Percentiles rank a stretch among this genome's conserved stretches.
These are phyloP conservation scores for Hucho hucho DNA, from an alignment of 2,113 vertebrate genomes.

Conservation along the genomic window DNA sequence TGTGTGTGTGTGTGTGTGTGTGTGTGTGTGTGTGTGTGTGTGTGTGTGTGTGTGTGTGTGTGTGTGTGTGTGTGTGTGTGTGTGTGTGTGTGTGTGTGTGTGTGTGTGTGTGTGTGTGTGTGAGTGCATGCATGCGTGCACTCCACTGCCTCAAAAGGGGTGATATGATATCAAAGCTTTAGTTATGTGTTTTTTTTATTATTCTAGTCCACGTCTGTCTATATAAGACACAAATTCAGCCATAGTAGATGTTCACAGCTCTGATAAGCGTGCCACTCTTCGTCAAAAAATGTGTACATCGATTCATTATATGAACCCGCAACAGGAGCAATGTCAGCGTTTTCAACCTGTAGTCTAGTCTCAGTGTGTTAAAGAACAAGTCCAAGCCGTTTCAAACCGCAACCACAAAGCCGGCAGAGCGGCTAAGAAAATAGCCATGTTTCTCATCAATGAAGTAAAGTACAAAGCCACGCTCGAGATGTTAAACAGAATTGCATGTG, in stretches of 20 bases:
- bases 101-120: neutral
- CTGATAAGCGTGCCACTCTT: too few relatives aligned
- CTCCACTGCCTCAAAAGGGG: neutral
- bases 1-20: constrained; percentile 3
- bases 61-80: constrained; percentile 23
- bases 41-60: too few relatives aligned
- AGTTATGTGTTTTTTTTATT: constrained; percentile 13
- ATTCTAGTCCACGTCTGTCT: neutral
- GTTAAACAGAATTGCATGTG: constrained; percentile 2
- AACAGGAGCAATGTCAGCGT: too few relatives aligned
- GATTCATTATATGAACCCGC: too few relatives aligned
- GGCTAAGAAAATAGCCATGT: too few relatives aligned
- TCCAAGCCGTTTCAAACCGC: too few relatives aligned
- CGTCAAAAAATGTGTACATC: too few relatives aligned
- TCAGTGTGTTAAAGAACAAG: too few relatives aligned
- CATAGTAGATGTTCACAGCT: too few relatives aligned
- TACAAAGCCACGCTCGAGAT: neutral
- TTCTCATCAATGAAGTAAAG: neutral
- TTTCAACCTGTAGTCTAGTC: too few relatives aligned
- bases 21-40: constrained; percentile 37
- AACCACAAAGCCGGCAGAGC: too few relatives aligned
- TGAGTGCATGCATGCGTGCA: constrained; percentile 16
- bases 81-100: constrained; percentile 8
- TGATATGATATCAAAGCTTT: neutral
- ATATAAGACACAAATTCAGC: neutral